These are phyloP conservation scores for Trachops cirrhosus DNA, from an alignment of 2,797 vertebrate species.

Conservation along the genomic window DNA sequence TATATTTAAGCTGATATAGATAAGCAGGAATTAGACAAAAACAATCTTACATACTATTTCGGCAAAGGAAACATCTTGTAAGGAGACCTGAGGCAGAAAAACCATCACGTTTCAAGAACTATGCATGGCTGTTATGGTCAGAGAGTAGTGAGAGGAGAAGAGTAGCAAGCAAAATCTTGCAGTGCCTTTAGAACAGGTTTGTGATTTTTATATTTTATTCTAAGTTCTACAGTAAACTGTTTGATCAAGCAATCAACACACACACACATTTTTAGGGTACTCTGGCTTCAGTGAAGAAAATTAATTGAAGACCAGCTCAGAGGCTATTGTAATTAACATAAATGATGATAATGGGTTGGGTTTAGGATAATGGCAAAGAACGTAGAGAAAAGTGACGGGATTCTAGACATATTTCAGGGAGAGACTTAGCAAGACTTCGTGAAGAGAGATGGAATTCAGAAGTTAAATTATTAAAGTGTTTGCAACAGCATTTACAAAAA, in stretches of 20 bases:
- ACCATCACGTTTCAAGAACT: not conserved
- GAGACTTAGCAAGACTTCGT: not conserved
- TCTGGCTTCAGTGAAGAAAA: not conserved
- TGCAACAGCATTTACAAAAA: not conserved
- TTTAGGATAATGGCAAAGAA: not conserved
- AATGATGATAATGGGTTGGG: not conserved
- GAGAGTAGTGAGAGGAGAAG: not conserved
- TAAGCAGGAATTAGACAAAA: not conserved
- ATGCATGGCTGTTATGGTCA: too few relatives aligned
- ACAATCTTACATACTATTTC: not conserved
- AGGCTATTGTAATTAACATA: not conserved
- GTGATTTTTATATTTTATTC: not conserved
- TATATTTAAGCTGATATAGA: not conserved
- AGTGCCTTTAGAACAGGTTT: not conserved
- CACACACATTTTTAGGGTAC: not conserved
- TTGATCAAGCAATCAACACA: not conserved
- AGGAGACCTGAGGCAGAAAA: not conserved
- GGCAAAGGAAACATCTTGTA: not conserved
- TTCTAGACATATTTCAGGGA: not conserved
- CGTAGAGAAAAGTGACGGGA: not conserved
- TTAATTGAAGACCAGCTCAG: not conserved
- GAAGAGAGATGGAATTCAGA: not conserved
- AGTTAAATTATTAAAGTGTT: not conserved
- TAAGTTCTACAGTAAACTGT: not conserved
- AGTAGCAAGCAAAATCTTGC: not conserved